Percentiles rank a stretch among this genome's conserved stretches.
phyloP scores from a whole-genome alignment of 1,140 invertebrate species.

The Eupeodes corollae region DNA sequence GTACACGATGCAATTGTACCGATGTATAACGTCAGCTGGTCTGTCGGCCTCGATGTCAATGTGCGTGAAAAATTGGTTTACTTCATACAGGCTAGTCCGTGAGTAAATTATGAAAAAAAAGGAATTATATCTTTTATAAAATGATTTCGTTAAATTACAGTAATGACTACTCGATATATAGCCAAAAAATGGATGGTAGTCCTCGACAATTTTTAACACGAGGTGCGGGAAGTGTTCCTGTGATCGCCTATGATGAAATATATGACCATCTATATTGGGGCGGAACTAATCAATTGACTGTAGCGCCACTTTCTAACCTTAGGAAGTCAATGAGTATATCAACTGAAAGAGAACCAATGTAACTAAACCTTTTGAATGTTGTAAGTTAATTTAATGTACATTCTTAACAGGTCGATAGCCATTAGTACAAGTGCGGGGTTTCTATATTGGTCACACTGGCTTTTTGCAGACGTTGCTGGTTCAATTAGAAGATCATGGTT shows the following conservation, averaged over 20 bases:
- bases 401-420: conserved; percentile 20
- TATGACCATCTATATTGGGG: conserved; percentile 74
- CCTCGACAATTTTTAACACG: conserved; percentile 41
- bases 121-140: neutral
- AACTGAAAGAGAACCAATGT: conserved; percentile 10
- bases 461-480: conserved; percentile 39
- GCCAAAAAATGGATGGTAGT: conserved; percentile 65
- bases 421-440: conserved; percentile 32
- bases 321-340: conserved; percentile 18
- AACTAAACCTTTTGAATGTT: conserved; percentile 1
- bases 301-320: conserved; percentile 21
- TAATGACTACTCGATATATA: conserved; percentile 50
- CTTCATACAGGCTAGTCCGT: conserved; percentile 31
- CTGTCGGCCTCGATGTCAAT: conserved; percentile 59
- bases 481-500: conserved; percentile 59
- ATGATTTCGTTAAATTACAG: conserved; percentile 2
- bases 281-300: conserved; percentile 31
- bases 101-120: neutral
- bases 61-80: conserved; percentile 51
- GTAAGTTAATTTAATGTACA: neutral
- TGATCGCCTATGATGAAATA: conserved; percentile 67
- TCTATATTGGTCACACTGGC: conserved; percentile 77
- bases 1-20: conserved; percentile 51
- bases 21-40: conserved; percentile 48
- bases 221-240: conserved; percentile 30